Conservation (phyloP, 1,140 invertebrate genomes). For the Achroia grisella region DNA sequence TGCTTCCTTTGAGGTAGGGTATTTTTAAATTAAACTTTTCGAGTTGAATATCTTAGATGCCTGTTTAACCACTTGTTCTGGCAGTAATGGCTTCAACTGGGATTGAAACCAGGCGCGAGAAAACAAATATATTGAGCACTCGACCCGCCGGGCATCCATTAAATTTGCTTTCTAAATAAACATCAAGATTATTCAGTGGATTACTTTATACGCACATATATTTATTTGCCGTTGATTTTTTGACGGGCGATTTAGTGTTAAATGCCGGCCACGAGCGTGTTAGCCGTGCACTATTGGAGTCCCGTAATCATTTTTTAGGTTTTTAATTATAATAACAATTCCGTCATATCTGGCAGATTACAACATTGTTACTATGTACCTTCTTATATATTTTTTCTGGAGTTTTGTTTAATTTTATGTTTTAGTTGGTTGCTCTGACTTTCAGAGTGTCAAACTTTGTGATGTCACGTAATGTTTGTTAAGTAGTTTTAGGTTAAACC, state of each 20-base stretch:
- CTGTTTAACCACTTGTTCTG: constrained; percentile 2
- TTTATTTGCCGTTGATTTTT: not conserved
- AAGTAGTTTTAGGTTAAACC: too few relatives aligned
- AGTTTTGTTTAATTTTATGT: too few relatives aligned
- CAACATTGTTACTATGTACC: too few relatives aligned
- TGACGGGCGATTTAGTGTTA: not conserved
- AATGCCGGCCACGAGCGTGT: too few relatives aligned
- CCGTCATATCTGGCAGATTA: too few relatives aligned
- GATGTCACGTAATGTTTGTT: too few relatives aligned
- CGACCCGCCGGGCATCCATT: constrained; percentile 8
- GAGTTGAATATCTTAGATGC: not conserved
- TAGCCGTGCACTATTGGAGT: too few relatives aligned
- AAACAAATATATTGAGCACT: constrained; percentile 12
- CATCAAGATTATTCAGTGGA: constrained; percentile 6
- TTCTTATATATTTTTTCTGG: too few relatives aligned
- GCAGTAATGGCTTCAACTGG: not conserved
- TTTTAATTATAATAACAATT: too few relatives aligned
- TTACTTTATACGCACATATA: constrained; percentile 7
- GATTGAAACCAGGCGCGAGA: constrained; percentile 12
- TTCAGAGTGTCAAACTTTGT: too few relatives aligned
- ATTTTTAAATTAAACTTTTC: constrained; percentile 1
- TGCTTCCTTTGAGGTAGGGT: not conserved
- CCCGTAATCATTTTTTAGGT: too few relatives aligned
- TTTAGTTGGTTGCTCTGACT: too few relatives aligned
- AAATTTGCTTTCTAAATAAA: constrained; percentile 20